phyloP scores from a whole-genome alignment of 2,113 vertebrate species.

The Pelecanoides urinatrix region DNA sequence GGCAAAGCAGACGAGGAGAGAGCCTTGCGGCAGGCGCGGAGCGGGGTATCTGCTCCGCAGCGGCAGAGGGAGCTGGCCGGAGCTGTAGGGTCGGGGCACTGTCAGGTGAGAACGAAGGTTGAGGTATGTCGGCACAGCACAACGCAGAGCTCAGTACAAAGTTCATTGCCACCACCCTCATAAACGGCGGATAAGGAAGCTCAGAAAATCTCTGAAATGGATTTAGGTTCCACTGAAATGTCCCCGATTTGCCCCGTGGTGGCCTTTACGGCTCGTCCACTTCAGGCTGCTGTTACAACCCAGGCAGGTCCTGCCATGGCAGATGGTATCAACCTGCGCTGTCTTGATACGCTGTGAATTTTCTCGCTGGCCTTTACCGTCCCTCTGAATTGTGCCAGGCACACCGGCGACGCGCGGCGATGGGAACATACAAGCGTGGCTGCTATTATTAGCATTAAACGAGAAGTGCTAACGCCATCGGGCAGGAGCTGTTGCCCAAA shows the following conservation, averaged over 20 bases:
- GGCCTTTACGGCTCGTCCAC: not conserved
- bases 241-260: fast-evolving
- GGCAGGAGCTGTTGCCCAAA: not conserved
- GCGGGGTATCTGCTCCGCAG: not conserved
- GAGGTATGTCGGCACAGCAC: not conserved
- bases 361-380: not conserved
- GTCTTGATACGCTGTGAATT: fast-evolving
- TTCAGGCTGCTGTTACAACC: not conserved
- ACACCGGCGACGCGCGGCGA: fast-evolving
- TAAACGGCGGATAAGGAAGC: not conserved
- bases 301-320: fast-evolving
- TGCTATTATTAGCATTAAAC: not conserved
- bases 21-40: fast-evolving
- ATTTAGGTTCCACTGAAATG: not conserved
- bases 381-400: not conserved
- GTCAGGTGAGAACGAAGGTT: not conserved
- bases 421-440: not conserved
- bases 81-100: not conserved
- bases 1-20: not conserved
- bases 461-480: not conserved
- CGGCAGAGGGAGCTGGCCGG: not conserved
- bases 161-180: not conserved
- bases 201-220: not conserved
- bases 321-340: fast-evolving
- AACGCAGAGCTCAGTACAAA: not conserved